Percentiles rank a stretch among this genome's conserved stretches.
Conservation (phyloP, 2,113 vertebrate genomes). For the Cynoglossus semilaevis region DNA sequence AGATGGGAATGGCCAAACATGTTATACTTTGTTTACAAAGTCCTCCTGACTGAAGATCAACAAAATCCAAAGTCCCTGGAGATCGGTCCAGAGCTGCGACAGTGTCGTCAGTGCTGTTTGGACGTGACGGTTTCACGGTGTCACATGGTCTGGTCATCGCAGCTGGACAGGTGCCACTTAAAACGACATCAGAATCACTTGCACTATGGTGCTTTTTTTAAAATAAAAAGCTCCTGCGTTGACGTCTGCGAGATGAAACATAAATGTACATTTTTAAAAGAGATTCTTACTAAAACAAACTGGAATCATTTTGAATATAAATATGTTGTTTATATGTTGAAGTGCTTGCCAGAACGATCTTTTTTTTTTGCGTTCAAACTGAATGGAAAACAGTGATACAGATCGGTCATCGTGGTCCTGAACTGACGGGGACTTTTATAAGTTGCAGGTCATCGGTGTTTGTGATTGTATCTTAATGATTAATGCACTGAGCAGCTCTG, state of each 20-base stretch:
- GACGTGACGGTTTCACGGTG: conserved; percentile 6
- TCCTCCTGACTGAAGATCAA: conserved; percentile 18
- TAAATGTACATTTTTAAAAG: conserved; percentile 18
- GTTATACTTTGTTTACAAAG: conserved; percentile 19
- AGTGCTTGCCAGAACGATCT: conserved; percentile 23
- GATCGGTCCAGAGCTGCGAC: neutral
- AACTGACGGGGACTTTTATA: conserved; percentile 8
- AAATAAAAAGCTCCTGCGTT: neutral
- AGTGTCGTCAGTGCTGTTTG: conserved; percentile 8
- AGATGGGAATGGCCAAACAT: no score
- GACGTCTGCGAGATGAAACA: conserved; percentile 1
- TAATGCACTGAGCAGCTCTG: conserved; percentile 29
- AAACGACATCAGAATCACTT: conserved; percentile 16
- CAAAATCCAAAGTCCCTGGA: neutral
- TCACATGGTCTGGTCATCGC: conserved; percentile 16
- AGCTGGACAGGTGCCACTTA: conserved; percentile 16
- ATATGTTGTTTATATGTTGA: conserved; percentile 42
- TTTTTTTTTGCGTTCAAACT: conserved; percentile 21
- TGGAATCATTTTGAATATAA: conserved; percentile 11
- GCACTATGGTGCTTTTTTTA: neutral
- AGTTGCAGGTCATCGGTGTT: conserved; percentile 23
- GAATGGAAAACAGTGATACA: neutral
- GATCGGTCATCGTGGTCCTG: conserved; percentile 12
- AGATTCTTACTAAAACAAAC: neutral
- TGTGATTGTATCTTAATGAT: conserved; percentile 37